Percentiles rank a stretch among this genome's conserved stretches.
phyloP scores from a whole-genome alignment of 92 coral and sea anemone species.

The Epizoanthus illoricatus region DNA sequence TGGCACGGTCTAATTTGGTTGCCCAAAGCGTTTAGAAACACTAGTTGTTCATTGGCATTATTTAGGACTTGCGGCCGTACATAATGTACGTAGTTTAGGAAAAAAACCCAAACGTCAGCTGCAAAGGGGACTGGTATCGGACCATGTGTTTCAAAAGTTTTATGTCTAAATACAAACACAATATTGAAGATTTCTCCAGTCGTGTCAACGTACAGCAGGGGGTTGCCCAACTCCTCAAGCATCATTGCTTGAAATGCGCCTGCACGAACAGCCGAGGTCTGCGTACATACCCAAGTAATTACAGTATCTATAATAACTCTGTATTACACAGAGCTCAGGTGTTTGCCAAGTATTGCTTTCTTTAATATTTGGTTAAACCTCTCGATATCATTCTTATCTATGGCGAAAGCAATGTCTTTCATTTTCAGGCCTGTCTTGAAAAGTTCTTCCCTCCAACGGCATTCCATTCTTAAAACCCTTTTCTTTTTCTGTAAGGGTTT shows the following conservation, averaged over 20 bases:
- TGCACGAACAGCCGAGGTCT: neutral
- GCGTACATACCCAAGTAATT: no score
- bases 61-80: neutral
- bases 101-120: neutral
- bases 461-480: neutral
- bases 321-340: no score
- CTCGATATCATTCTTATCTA: no score
- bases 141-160: neutral
- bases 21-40: neutral
- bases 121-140: slow-evolving; percentile 3
- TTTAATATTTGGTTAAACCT: no score
- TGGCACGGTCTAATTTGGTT: neutral
- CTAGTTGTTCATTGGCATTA: neutral
- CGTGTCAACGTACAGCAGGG: neutral
- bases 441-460: no score
- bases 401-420: no score
- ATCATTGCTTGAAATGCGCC: slow-evolving; percentile 3
- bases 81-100: neutral
- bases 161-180: neutral
- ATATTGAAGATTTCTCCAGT: neutral
- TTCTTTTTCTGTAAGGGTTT: neutral
- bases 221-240: neutral
- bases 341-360: no score
- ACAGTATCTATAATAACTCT: no score
- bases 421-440: no score